phyloP scores from a whole-genome alignment of 2,888 invertebrate genomes.

The Tuta absoluta region DNA sequence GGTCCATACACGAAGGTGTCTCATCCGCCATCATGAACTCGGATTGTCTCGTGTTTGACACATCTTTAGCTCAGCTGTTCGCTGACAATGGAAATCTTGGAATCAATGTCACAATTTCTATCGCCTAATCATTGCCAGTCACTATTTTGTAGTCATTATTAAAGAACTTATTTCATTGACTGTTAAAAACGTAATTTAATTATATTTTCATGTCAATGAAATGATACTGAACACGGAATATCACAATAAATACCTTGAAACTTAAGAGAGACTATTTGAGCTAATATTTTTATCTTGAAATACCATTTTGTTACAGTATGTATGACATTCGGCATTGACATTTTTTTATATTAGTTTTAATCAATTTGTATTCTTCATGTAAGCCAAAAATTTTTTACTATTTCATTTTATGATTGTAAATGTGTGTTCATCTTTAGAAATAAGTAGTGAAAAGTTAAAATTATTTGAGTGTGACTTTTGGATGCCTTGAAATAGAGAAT shows the following conservation, averaged over 20 bases:
- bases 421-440: constrained; percentile 74
- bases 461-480: constrained; percentile 52
- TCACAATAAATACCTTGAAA: constrained; percentile 33
- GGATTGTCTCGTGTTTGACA: constrained; percentile 99
- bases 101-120: constrained; percentile 99
- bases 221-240: constrained; percentile 31
- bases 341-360: constrained; percentile 40
- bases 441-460: constrained; percentile 67
- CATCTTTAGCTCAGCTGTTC: constrained; percentile 98
- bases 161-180: constrained; percentile 47
- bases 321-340: constrained; percentile 30
- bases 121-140: constrained; percentile 83
- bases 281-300: too few species aligned
- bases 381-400: constrained; percentile 71
- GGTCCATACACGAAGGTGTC: constrained; percentile 99
- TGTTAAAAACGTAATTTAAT: constrained; percentile 46
- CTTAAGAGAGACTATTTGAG: constrained; percentile 7
- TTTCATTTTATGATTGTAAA: constrained; percentile 56
- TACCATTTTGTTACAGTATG: constrained; percentile 25
- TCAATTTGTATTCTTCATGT: constrained; percentile 42
- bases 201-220: constrained; percentile 52
- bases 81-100: constrained; percentile 99
- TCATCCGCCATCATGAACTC: constrained; percentile 98
- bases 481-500: constrained; percentile 61
- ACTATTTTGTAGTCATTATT: constrained; percentile 37